These are phyloP conservation scores for Tragopan temminckii DNA, from an alignment of 2,797 vertebrate genomes.

Conservation along the genomic window DNA sequence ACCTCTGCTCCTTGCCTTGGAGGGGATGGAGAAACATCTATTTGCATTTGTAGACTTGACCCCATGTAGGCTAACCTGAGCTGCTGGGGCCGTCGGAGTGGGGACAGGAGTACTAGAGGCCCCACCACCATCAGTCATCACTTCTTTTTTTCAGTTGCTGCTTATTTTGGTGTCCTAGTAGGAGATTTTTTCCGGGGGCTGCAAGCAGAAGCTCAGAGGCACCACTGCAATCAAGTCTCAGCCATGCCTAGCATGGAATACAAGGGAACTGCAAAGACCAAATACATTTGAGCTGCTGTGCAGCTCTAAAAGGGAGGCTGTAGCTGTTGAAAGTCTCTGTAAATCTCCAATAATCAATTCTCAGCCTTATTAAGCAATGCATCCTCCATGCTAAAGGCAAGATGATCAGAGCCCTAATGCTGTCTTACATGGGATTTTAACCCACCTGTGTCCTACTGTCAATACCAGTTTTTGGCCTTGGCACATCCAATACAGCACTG, in stretches of 20 bases:
- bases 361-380: neutral
- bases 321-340: neutral
- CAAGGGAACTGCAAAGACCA: neutral
- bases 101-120: neutral
- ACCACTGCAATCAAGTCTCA: neutral
- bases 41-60: neutral
- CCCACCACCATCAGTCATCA: fast-evolving
- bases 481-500: neutral
- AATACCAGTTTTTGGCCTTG: neutral
- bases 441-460: neutral
- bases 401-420: neutral
- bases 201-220: neutral
- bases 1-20: neutral
- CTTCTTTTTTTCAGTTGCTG: neutral
- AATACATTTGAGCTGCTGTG: neutral
- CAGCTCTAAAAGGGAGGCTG: neutral
- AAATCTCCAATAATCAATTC: neutral
- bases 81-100: neutral
- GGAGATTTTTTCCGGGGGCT: neutral
- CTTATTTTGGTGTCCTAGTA: neutral
- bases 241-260: neutral
- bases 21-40: neutral
- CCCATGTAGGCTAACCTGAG: fast-evolving
- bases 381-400: neutral
- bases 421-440: neutral